Evolutionary conservation across 2,888 invertebrate genomes (phyloP).

Genomic region (Antheraea yamamai): DNA sequence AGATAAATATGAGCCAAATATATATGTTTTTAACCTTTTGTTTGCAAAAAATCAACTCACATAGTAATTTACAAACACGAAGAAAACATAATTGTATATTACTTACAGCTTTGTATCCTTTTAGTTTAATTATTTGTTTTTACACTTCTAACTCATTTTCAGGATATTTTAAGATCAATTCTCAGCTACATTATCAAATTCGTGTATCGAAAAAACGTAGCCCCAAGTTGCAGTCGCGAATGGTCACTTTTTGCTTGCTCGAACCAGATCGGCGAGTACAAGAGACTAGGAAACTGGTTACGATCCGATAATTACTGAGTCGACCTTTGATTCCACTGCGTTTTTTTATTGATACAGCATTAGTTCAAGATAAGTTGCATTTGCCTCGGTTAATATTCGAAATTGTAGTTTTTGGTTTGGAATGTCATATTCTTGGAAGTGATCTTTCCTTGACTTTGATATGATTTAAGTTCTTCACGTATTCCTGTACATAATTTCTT

Average conservation of each 20-base stretch:
- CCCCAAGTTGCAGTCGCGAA: slow-evolving; percentile 28
- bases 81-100: not conserved
- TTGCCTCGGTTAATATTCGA: not conserved
- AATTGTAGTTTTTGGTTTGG: not conserved
- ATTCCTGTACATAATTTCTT: not conserved
- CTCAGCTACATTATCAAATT: not conserved
- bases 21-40: no score
- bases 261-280: slow-evolving; percentile 29
- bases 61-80: no score
- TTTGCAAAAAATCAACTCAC: no score
- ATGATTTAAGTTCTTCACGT: not conserved
- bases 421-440: not conserved
- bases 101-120: not conserved
- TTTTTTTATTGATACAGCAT: not conserved
- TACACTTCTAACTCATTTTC: no score
- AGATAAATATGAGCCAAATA: no score
- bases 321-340: not conserved
- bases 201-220: slow-evolving; percentile 24
- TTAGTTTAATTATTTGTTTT: no score
- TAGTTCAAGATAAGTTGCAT: slow-evolving; percentile 12
- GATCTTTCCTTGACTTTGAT: not conserved
- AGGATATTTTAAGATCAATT: not conserved
- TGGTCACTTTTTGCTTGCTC: slow-evolving; percentile 39
- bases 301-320: slow-evolving; percentile 8
- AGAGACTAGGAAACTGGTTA: slow-evolving; percentile 33